These are phyloP conservation scores for Heliornis fulica DNA, from an alignment of 2,113 vertebrate genomes.

Conservation along the genomic window DNA sequence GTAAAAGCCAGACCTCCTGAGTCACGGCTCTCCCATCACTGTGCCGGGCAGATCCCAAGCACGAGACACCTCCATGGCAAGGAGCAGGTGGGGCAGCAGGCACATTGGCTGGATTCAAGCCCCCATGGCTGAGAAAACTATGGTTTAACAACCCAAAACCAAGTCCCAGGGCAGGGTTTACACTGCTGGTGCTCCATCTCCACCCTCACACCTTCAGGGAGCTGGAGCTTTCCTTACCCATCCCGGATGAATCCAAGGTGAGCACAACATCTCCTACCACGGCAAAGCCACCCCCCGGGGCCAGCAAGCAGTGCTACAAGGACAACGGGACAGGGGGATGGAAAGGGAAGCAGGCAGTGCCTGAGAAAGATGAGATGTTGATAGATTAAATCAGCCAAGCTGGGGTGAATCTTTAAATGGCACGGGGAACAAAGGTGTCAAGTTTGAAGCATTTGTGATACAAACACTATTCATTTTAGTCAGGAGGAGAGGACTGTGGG, in stretches of 20 bases:
- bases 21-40: neutral
- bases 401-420: conserved; percentile 57
- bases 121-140: neutral
- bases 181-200: neutral
- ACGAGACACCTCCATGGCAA: rapidly evolving
- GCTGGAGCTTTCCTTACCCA: neutral
- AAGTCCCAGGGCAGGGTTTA: neutral
- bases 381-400: conserved; percentile 45
- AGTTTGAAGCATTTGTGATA: conserved; percentile 60
- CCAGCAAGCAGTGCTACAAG: neutral
- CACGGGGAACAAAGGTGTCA: conserved; percentile 57
- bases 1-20: neutral
- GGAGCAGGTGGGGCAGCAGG: rapidly evolving
- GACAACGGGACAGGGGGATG: neutral
- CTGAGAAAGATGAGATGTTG: conserved; percentile 13
- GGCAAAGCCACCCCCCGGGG: neutral
- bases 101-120: neutral
- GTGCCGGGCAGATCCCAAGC: neutral
- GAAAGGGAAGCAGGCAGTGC: neutral
- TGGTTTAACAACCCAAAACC: neutral
- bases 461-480: conserved; percentile 64
- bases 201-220: neutral
- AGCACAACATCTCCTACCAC: neutral
- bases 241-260: neutral
- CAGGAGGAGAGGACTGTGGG: conserved; percentile 59